phyloP scores from a whole-genome alignment of 2,797 vertebrate species.

The Coreius guichenoti region DNA sequence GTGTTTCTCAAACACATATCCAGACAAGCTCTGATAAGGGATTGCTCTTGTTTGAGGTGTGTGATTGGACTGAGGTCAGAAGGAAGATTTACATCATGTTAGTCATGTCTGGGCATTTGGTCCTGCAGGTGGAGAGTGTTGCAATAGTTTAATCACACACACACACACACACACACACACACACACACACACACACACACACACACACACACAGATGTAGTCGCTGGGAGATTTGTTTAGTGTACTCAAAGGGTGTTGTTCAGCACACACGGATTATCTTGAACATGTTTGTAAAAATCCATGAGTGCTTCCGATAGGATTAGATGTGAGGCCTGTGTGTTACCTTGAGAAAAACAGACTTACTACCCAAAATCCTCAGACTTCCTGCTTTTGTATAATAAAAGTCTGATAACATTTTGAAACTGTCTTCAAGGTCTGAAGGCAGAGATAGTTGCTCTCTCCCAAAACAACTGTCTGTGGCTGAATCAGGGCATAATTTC shows the following conservation, averaged over 20 bases:
- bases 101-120: slow-evolving; percentile 66
- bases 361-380: neutral
- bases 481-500: neutral
- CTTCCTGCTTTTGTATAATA: slow-evolving; percentile 3
- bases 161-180: neutral
- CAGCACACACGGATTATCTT: slow-evolving; percentile 40
- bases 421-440: neutral
- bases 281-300: slow-evolving; percentile 35
- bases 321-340: slow-evolving; percentile 2
- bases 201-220: slow-evolving; percentile 65
- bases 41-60: neutral
- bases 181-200: neutral
- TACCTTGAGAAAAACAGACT: slow-evolving; percentile 20
- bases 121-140: slow-evolving; percentile 71
- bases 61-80: slow-evolving; percentile 8
- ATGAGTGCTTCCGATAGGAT: slow-evolving; percentile 45
- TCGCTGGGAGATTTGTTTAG: slow-evolving; percentile 74
- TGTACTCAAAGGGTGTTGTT: slow-evolving; percentile 60
- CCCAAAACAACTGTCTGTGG: neutral
- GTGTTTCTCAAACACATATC: neutral
- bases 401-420: neutral
- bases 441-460: neutral
- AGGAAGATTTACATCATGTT: slow-evolving; percentile 56
- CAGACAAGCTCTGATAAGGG: slow-evolving; percentile 18
- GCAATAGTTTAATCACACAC: slow-evolving; percentile 62